Evolutionary conservation across 1,140 invertebrate genomes (phyloP), one percentile per base, ranked within the genome.

Genomic region (Scaptomyza hsui): DNA sequence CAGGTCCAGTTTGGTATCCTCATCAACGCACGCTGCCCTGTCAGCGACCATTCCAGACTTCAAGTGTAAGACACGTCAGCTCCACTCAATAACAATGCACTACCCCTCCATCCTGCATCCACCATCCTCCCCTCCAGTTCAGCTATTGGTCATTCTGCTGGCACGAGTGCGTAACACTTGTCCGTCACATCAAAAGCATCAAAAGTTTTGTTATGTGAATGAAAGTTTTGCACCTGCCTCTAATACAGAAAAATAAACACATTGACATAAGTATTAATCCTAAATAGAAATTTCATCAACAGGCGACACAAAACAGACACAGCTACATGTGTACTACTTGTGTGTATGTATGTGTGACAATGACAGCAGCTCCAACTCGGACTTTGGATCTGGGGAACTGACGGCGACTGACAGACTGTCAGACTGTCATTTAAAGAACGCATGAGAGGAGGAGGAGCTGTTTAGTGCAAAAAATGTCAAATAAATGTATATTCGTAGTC

Each of bases 221-320:
- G 74, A 82, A 82, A 82, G 56, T 82, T 83, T 74, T 65, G 64
- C 79, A 78, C 75, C 79, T 83, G 78, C 61, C 39, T 52, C 60
- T 35, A 60, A 68, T 53, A 53, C 56, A 24, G 72, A 67, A 72
- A 78, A 9, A 29, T 0, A 9, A 29, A 9, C 26, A 77, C 74
- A 67, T 78, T 88, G 82, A 81, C 81, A 86, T 86, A 55, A 55
- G 52, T 55, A 85, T 85, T 85, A 86, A 86, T 86, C 81, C 81
- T 70, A 78, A 86, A 86, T 86, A 88, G 73, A 86, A 85, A 78
- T 86, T 81, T 86, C 70, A 86, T 77, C 81, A 76, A 19, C 70
- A 61, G 63, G 53, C 70, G 60, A 9, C 61, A 68, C 65, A 26
- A 49, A 12, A 55, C 53, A 55, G 55, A 15, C 12, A 48, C 16